Conservation (phyloP, 2,113 vertebrate genomes). For the Poecile atricapillus region DNA sequence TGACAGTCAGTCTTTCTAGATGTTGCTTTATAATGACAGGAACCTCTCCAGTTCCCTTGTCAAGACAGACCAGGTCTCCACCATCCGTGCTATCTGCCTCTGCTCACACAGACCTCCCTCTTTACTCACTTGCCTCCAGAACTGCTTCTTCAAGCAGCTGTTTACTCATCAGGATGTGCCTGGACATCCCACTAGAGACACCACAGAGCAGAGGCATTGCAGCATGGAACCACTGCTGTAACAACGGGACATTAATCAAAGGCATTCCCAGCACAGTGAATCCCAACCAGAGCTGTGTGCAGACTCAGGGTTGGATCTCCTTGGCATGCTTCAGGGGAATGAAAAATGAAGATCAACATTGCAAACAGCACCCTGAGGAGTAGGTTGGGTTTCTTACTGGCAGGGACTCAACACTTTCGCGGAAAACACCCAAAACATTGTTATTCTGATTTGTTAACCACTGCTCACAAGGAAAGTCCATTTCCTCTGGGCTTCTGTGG, state of each 20-base stretch:
- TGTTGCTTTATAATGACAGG: not conserved
- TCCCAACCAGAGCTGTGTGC: not conserved
- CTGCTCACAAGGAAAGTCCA: not conserved
- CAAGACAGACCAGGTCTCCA: not conserved
- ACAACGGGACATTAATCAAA: fast-evolving
- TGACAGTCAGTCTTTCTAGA: not conserved
- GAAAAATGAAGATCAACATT: slow-evolving; percentile 33
- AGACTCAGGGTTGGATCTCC: not conserved
- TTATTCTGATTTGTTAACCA: slow-evolving; percentile 17
- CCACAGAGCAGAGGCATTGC: not conserved
- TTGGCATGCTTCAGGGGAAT: not conserved
- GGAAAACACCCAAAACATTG: slow-evolving; percentile 34
- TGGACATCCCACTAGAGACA: not conserved
- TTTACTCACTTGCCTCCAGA: not conserved
- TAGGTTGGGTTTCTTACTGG: slow-evolving; percentile 45
- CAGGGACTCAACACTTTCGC: not conserved
- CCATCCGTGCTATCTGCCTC: fast-evolving
- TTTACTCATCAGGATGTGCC: not conserved
- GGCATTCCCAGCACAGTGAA: not conserved
- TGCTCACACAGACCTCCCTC: not conserved
- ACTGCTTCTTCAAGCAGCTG: not conserved
- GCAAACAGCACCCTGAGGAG: slow-evolving; percentile 48
- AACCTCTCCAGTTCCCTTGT: not conserved
- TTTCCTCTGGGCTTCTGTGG: slow-evolving; percentile 1
- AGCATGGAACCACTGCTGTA: not conserved